Percentiles rank a stretch among this genome's conserved stretches.
phyloP scores from a whole-genome alignment of 2,113 vertebrate species.

The Sisor rabdophorus region DNA sequence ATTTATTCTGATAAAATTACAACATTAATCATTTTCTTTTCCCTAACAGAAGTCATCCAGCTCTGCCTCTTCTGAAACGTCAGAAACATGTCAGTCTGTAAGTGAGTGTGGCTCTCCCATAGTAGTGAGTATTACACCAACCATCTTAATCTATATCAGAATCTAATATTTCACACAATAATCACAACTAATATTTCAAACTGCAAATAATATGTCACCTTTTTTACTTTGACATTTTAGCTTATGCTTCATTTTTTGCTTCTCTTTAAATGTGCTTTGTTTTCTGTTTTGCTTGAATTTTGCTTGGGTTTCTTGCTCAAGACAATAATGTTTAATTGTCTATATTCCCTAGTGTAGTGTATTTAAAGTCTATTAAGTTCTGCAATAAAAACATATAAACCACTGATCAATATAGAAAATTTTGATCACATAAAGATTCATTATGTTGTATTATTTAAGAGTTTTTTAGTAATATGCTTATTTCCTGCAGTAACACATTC shows the following conservation, averaged over 20 bases:
- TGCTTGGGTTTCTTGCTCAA: background rate
- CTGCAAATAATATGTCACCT: background rate
- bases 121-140: conserved; percentile 77
- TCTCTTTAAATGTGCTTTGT: background rate
- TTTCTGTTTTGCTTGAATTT: background rate
- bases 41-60: conserved; percentile 91
- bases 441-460: background rate
- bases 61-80: conserved; percentile 95
- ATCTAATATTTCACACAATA: background rate
- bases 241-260: background rate
- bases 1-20: background rate
- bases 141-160: background rate
- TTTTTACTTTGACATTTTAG: background rate
- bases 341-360: background rate
- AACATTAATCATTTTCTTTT: conserved; percentile 39
- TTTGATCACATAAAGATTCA: background rate
- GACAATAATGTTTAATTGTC: background rate
- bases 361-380: background rate
- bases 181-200: too few relatives aligned
- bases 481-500: background rate
- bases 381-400: background rate
- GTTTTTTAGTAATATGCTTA: background rate
- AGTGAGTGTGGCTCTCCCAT: conserved; percentile 98
- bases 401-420: background rate
- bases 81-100: conserved; percentile 94